Evolutionary conservation across 2,797 vertebrate genomes (phyloP), one percentile per base, ranked within the genome.

Genomic region (Uromys caudimaculatus): DNA sequence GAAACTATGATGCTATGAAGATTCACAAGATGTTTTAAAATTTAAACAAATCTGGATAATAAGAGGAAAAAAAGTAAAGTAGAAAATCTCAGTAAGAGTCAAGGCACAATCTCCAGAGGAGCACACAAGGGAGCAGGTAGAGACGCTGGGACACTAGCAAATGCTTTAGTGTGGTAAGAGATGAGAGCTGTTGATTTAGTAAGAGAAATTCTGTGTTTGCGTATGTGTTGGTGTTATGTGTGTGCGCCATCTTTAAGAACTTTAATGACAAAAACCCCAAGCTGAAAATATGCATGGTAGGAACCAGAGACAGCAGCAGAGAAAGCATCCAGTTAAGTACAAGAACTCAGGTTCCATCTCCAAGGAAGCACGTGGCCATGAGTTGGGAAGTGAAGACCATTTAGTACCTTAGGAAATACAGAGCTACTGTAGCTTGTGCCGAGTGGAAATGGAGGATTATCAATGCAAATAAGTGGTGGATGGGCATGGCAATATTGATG

Each of bases 1-100:
- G 38, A 83, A 17, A 35, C 52, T 87, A 71, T 69, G 73, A 52
- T 86, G 79, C 89, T 73, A 91, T 17, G 7, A 88, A 86, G 32
- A 96, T 79, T 64, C 24, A 38, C 47, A 84, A 76, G 92, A 94
- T 16, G 69, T 83, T 91, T 83, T 93, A 82, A 97, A 95, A 81
- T 91, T 89, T 96, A 95, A 79, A 82, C 27, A 96, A 90, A 91
- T 94, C 54, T 94, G 11, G 14, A 47, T 90, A 94, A 47, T 32
- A 90, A 92, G 19, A 91, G 89, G 69, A 83, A 86, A 86, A 86
- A 85, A 94, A 75, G 44, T 41, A 91, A 94, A 75, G n/a, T 54
- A 67, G 56, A 93, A 93, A 86, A 69, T 78, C 78, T n/a, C 87
- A 76, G 62, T 58, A 94, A 93, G 85, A 90, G 50, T 78, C 6